phyloP scores from a whole-genome alignment of 2,113 vertebrate species.

The Holacanthus passer region DNA sequence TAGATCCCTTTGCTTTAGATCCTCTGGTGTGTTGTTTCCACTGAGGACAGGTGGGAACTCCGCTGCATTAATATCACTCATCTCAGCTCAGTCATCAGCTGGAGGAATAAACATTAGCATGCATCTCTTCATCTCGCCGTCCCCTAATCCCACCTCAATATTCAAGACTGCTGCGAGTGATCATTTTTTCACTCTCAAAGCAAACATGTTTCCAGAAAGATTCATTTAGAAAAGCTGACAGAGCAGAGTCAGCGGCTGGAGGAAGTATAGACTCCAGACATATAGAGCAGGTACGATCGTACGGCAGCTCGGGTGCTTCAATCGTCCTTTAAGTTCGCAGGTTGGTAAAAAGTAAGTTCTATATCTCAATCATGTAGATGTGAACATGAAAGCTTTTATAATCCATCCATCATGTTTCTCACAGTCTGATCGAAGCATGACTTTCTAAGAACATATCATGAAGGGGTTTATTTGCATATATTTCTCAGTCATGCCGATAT shows the following conservation, averaged over 20 bases:
- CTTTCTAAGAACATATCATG: background rate
- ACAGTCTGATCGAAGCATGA: too few species aligned
- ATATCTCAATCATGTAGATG: background rate
- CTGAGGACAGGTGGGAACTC: constrained; percentile 31
- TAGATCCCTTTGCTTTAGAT: background rate
- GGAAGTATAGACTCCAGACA: constrained; percentile 7
- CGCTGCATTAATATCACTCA: constrained; percentile 37
- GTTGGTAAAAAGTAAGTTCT: too few species aligned
- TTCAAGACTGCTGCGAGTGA: constrained; percentile 39
- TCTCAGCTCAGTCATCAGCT: constrained; percentile 20
- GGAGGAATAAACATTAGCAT: constrained; percentile 58
- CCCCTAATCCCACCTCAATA: constrained; percentile 67
- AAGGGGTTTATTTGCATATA: background rate
- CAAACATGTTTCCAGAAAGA: constrained; percentile 39
- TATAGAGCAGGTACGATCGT: background rate
- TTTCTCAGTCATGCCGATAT: too few species aligned
- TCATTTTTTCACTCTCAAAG: constrained; percentile 16
- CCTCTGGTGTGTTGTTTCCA: background rate
- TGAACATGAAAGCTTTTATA: too few species aligned
- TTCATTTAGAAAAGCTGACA: constrained; percentile 21
- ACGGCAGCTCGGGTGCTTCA: background rate
- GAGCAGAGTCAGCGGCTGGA: constrained; percentile 18
- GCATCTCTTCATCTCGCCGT: constrained; percentile 44
- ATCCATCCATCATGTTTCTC: too few species aligned
- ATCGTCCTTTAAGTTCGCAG: background rate